These are phyloP conservation scores for Sesia bembeciformis DNA, from an alignment of 2,888 invertebrate species.

Conservation along the genomic window DNA sequence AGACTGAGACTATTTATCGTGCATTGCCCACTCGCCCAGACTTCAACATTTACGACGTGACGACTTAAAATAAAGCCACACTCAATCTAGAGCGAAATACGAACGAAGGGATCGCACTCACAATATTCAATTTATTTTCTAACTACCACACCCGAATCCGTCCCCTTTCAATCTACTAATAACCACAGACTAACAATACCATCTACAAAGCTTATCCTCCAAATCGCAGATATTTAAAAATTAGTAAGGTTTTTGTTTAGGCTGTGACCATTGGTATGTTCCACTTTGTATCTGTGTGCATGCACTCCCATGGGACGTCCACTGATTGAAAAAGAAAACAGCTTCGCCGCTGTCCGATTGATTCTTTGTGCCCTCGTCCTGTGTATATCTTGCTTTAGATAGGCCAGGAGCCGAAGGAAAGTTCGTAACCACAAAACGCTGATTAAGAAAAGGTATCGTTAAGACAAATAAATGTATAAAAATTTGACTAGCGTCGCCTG, in stretches of 20 bases:
- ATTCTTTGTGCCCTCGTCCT: constrained; percentile 49
- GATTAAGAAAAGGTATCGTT: too few relatives aligned
- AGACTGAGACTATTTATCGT: constrained; percentile 16
- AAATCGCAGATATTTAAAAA: constrained; percentile 8
- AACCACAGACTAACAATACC: constrained; percentile 19
- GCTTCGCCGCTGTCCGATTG: constrained; percentile 60
- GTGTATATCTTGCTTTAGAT: constrained; percentile 41
- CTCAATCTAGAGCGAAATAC: constrained; percentile 42
- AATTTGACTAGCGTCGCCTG: too few relatives aligned
- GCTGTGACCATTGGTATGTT: constrained; percentile 25
- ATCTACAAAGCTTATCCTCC: neutral
- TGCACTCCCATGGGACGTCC: constrained; percentile 43
- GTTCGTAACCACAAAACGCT: neutral
- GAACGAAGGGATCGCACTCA: constrained; percentile 29
- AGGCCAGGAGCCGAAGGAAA: constrained; percentile 18
- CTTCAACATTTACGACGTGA: constrained; percentile 38
- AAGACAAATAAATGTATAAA: too few relatives aligned
- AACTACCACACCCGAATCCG: constrained; percentile 37
- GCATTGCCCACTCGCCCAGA: constrained; percentile 6
- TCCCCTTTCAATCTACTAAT: constrained; percentile 17
- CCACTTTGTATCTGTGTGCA: constrained; percentile 30
- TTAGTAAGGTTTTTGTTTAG: constrained; percentile 6
- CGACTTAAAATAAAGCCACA: constrained; percentile 48
- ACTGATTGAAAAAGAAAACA: constrained; percentile 71
- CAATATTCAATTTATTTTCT: constrained; percentile 64